These are phyloP conservation scores for Parnassius orleans DNA, from an alignment of 2,888 invertebrate genomes.

Conservation along the genomic window DNA sequence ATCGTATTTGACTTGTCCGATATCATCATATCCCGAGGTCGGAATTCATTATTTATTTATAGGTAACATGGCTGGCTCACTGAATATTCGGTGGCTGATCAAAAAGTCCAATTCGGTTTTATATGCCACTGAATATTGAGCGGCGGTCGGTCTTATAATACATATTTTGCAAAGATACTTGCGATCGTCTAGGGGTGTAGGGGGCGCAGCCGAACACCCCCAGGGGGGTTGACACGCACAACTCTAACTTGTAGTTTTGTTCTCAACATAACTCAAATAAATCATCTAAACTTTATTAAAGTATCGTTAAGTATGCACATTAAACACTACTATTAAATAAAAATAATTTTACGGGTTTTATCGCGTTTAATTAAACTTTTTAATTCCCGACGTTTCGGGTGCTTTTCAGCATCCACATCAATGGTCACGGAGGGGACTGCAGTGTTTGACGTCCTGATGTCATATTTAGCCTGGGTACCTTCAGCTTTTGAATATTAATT, in stretches of 20 bases:
- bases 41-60: conserved; percentile 43
- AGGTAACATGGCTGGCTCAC: conserved; percentile 37
- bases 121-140: conserved; percentile 71
- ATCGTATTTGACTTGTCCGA: conserved; percentile 10
- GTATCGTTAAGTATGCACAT: too few species aligned
- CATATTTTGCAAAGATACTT: conserved; percentile 56
- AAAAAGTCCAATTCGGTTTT: conserved; percentile 60
- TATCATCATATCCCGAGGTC: conserved; percentile 35
- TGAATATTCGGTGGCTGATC: conserved; percentile 51
- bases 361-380: too few species aligned
- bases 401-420: too few species aligned
- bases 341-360: too few species aligned
- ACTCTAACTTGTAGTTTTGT: conserved; percentile 3
- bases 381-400: too few species aligned
- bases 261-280: neutral
- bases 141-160: conserved; percentile 44
- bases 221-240: neutral
- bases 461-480: too few species aligned
- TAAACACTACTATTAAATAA: too few species aligned
- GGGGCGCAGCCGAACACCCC: neutral
- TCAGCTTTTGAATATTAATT: too few species aligned
- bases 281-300: neutral
- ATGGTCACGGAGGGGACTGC: too few species aligned
- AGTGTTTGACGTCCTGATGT: too few species aligned
- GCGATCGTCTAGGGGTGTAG: conserved; percentile 24